Evolutionary conservation across 2,888 invertebrate genomes (phyloP).

Genomic region (Oscheius sp.): DNA sequence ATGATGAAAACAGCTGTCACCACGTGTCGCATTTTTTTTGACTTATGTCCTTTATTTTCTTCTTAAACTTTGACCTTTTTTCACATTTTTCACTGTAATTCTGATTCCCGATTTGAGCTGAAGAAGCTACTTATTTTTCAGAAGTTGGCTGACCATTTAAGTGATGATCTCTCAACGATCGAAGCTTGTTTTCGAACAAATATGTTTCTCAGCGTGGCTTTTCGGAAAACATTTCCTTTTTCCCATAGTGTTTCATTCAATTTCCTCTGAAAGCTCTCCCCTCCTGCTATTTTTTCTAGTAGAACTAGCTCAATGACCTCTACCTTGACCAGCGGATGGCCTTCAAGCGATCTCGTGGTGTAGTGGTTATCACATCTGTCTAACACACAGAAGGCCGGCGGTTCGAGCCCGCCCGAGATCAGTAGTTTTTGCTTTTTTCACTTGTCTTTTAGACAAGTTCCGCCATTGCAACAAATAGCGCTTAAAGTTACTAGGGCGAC

Average conservation of each 20-base stretch:
- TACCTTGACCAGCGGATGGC: too few species aligned
- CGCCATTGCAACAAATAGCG: background rate
- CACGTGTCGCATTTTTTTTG: background rate
- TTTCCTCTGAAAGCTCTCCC: background rate
- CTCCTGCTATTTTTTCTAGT: background rate
- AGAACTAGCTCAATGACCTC: background rate
- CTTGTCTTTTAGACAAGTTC: background rate
- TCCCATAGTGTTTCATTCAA: too few species aligned
- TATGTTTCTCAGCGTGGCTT: too few species aligned
- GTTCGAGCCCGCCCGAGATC: constrained; percentile 59
- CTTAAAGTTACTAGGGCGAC: too few species aligned
- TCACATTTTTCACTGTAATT: background rate
- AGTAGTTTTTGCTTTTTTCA: constrained; percentile 25
- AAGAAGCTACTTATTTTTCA: background rate
- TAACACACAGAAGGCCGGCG: constrained; percentile 58
- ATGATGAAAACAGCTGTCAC: constrained; percentile 24
- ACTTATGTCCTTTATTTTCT: background rate
- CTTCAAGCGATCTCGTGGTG: constrained; percentile 40
- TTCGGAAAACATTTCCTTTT: too few species aligned
- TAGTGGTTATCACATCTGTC: constrained; percentile 57
- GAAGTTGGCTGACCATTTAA: background rate
- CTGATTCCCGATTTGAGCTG: too few species aligned
- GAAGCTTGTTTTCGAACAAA: too few species aligned
- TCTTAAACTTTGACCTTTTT: too few species aligned
- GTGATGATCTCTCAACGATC: too few species aligned